Percentiles rank a stretch among this genome's conserved stretches.
Evolutionary conservation across 2,888 invertebrate species (phyloP).

Genomic region (Meliscaeva auricollis): DNA sequence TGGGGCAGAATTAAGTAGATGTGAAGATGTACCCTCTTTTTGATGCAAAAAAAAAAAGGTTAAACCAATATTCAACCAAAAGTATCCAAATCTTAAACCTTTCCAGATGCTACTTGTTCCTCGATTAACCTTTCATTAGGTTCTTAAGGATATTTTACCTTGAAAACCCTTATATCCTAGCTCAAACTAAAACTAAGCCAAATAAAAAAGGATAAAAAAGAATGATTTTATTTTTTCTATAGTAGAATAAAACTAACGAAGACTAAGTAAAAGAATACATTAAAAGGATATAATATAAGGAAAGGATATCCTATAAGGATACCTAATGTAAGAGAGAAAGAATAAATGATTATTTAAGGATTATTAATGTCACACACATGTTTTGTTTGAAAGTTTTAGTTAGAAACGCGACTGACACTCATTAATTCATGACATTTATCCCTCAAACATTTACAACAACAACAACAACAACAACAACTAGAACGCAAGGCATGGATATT

Average conservation of each 20-base stretch:
- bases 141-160: slow-evolving; percentile 63
- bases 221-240: slow-evolving; percentile 54
- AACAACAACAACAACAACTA: no score
- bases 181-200: neutral
- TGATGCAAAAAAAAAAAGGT: no score
- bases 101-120: slow-evolving; percentile 44
- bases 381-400: slow-evolving; percentile 19
- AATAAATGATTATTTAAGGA: slow-evolving; percentile 24
- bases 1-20: neutral
- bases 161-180: slow-evolving; percentile 25
- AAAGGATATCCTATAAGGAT: neutral
- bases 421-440: slow-evolving; percentile 40
- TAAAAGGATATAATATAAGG: no score
- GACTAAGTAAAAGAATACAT: neutral
- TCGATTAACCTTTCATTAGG: slow-evolving; percentile 68
- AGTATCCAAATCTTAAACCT: neutral
- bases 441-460: slow-evolving; percentile 1
- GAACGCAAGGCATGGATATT: no score
- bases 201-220: slow-evolving; percentile 24
- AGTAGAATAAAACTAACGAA: neutral
- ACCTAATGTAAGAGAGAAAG: neutral
- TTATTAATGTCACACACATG: slow-evolving; percentile 33
- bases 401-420: slow-evolving; percentile 24
- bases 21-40: neutral
- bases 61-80: neutral